phyloP scores from a whole-genome alignment of 1,140 invertebrate species.

The Pogonognathellus flavescens region DNA sequence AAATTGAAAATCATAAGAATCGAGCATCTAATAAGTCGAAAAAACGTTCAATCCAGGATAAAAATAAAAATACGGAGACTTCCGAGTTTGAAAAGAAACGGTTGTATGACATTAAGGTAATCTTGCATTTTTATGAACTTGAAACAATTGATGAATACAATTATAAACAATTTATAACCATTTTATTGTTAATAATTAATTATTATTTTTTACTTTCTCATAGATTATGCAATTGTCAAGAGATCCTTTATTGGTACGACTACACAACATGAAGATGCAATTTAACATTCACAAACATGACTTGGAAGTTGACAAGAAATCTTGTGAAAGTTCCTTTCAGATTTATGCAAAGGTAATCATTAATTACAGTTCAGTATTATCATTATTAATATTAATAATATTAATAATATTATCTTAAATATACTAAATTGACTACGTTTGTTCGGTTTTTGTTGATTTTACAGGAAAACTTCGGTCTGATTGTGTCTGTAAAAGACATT shows the following conservation, averaged over 20 bases:
- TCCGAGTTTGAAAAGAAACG: conserved; percentile 19
- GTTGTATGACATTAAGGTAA: conserved; percentile 45
- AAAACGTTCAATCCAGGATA: no score
- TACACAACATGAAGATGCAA: background rate
- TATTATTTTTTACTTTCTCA: background rate
- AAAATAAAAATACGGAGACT: no score
- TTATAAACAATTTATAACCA: no score
- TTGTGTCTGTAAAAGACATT: background rate
- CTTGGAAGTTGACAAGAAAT: background rate
- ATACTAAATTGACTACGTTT: background rate
- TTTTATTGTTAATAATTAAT: no score
- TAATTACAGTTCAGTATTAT: no score
- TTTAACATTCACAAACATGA: background rate
- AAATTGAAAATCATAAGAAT: conserved; percentile 16
- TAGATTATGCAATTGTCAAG: background rate
- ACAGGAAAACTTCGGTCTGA: background rate
- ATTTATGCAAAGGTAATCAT: conserved; percentile 1
- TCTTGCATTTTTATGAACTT: no score
- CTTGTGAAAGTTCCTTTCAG: conserved; percentile 25
- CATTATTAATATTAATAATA: background rate
- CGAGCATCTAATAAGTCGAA: no score
- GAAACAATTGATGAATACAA: no score
- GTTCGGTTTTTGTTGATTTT: no score
- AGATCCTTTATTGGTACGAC: background rate
- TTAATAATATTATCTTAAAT: background rate